Evolutionary conservation across 2,797 vertebrate genomes (phyloP).

Genomic region (Chelon labrosus): DNA sequence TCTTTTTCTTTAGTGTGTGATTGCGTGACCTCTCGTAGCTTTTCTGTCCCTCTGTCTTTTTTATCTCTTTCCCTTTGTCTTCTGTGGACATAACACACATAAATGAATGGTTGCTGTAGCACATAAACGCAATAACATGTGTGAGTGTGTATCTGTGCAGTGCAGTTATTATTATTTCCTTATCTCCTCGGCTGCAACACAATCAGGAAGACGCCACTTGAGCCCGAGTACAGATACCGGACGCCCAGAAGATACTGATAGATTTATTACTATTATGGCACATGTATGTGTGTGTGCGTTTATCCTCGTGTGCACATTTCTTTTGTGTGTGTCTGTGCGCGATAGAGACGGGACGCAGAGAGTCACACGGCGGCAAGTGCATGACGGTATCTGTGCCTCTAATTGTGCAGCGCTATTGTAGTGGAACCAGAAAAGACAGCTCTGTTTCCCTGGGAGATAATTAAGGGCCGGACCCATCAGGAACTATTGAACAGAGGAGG

Average conservation of each 20-base stretch:
- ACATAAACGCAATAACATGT: slow-evolving; percentile 45
- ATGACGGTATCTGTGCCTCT: slow-evolving; percentile 74
- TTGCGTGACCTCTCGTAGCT: slow-evolving; percentile 5
- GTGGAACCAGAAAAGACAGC: slow-evolving; percentile 83
- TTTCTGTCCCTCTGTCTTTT: slow-evolving; percentile 2
- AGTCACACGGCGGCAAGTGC: slow-evolving; percentile 55
- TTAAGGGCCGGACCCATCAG: slow-evolving; percentile 82
- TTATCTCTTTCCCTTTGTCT: slow-evolving; percentile 4
- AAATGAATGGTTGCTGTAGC: slow-evolving; percentile 19
- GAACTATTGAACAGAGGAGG: slow-evolving; percentile 79
- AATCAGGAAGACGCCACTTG: slow-evolving; percentile 80
- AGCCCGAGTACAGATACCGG: slow-evolving; percentile 66
- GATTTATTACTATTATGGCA: slow-evolving; percentile 69
- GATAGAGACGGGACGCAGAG: slow-evolving; percentile 38
- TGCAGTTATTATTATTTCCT: slow-evolving; percentile 76
- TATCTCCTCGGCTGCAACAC: slow-evolving; percentile 67
- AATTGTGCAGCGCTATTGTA: slow-evolving; percentile 84
- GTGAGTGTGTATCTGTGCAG: slow-evolving; percentile 18
- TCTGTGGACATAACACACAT: slow-evolving; percentile 14
- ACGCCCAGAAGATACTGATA: slow-evolving; percentile 64
- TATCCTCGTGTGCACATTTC: slow-evolving; percentile 2
- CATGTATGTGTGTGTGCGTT: slow-evolving; percentile 8
- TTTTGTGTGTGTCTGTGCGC: slow-evolving; percentile 20
- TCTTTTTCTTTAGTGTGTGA: slow-evolving; percentile 8
- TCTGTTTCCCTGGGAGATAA: slow-evolving; percentile 83